Conservation (phyloP, 30 jellyfish, hydroid and myxozoan species). For the Aurelia aurita region DNA sequence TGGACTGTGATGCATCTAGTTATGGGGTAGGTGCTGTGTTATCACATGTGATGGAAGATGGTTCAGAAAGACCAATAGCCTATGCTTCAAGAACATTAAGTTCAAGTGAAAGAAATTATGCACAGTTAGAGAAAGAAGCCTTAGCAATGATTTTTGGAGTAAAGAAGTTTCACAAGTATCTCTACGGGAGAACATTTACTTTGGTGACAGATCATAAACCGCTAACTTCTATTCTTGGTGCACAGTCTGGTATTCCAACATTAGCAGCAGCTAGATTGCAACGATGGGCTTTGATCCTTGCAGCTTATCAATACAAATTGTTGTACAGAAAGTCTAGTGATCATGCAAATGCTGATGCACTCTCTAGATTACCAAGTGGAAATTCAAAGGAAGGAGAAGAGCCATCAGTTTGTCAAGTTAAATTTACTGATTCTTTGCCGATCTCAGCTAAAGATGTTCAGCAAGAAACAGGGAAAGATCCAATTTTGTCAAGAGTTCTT, state of each 20-base stretch:
- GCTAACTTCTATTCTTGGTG: constrained; percentile 29
- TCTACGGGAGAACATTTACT: constrained; percentile 76
- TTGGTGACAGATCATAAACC: constrained; percentile 76
- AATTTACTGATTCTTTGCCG: too few species aligned
- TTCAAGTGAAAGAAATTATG: constrained; percentile 57
- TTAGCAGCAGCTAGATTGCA: constrained; percentile 73
- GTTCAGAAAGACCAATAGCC: constrained; percentile 79
- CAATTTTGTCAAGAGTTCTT: too few species aligned
- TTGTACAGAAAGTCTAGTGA: not conserved
- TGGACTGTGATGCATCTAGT: constrained; percentile 80
- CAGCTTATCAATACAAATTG: constrained; percentile 40
- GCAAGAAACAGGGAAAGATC: not conserved
- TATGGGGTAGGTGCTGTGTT: constrained; percentile 89
- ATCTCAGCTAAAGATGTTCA: not conserved
- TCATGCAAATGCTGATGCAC: constrained; percentile 46
- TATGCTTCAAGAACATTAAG: constrained; percentile 53
- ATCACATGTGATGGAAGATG: constrained; percentile 56
- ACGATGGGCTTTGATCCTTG: constrained; percentile 65
- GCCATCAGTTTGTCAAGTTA: too few species aligned
- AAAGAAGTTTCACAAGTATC: constrained; percentile 77
- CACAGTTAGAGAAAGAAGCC: constrained; percentile 79
- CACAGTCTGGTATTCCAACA: constrained; percentile 65
- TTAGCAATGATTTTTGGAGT: constrained; percentile 77
- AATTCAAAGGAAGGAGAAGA: too few species aligned
- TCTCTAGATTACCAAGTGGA: not conserved